Conservation (phyloP, 2,797 vertebrate genomes). For the Momotus momota region DNA sequence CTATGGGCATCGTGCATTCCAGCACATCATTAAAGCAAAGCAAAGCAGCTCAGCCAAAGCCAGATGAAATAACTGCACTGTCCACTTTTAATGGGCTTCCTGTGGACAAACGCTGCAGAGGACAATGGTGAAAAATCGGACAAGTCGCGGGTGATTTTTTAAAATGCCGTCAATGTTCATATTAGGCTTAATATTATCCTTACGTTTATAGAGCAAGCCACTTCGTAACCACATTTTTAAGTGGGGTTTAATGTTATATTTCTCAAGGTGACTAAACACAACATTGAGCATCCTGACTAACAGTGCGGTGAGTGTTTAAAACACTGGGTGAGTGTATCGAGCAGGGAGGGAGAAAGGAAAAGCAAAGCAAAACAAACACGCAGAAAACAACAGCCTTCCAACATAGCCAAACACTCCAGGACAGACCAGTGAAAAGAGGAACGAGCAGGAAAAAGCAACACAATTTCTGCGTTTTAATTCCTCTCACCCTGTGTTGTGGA, state of each 20-base stretch:
- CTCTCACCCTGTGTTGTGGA: accelerated
- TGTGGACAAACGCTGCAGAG: slow-evolving; percentile 81
- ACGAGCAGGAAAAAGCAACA: neutral
- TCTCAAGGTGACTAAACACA: slow-evolving; percentile 68
- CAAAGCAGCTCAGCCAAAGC: slow-evolving; percentile 88
- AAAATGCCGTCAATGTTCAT: slow-evolving; percentile 67
- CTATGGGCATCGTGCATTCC: slow-evolving; percentile 91
- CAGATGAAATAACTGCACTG: slow-evolving; percentile 90
- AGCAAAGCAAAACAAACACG: neutral
- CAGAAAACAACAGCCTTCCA: neutral
- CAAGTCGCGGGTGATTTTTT: slow-evolving; percentile 65
- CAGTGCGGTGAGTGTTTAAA: neutral
- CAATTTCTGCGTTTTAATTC: neutral
- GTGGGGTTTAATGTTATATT: slow-evolving; percentile 63
- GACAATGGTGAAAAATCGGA: slow-evolving; percentile 75
- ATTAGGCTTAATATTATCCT: slow-evolving; percentile 69
- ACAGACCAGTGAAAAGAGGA: neutral
- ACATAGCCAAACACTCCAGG: neutral
- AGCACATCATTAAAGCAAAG: slow-evolving; percentile 92
- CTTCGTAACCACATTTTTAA: slow-evolving; percentile 66
- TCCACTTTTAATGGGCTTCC: slow-evolving; percentile 89
- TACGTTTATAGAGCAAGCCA: slow-evolving; percentile 67
- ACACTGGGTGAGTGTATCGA: neutral
- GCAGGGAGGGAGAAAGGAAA: neutral
- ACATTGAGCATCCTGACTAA: slow-evolving; percentile 32